Base-by-base conservation (phyloP, 2,888 invertebrate species). In the Trichogramma evanescens region DNA sequence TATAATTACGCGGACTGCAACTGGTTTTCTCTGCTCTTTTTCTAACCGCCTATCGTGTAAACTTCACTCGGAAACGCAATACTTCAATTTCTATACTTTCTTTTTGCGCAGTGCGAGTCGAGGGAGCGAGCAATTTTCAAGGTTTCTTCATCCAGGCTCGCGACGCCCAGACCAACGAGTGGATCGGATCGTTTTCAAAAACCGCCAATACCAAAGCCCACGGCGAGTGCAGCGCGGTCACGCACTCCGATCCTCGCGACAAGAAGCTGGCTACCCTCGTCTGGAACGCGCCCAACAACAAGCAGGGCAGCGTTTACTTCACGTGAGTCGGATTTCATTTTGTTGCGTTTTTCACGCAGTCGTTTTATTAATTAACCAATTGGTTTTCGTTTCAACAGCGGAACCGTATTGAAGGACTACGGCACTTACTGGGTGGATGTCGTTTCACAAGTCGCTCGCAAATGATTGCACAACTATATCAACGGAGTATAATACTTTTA, bases 61-160 rank as follows among this genome's bases (percentile, higher is more conserved):
- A 26, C 26, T 26, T 26, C 26, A 2, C 26, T 26, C 26, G 26
- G 26, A 26, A 26, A 26, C 26, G 26, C 26, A 26, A 26, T 26
- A 26, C 26, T 26, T 26, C 26, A 26, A 26, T 26, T 26, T 26
- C 26, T 26, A 26, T 53, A 4, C 41, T 48, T n/a, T 50, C 54
- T 58, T 65, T 54, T 61, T 46, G 55, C 54, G 5, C 78, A 86
- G 86, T 86, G 51, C 81, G 80, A 52, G 83, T 86, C 66, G 80
- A 80, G 56, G 75, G 75, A 55, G 74, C 76, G 6, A 83, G 82
- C 10, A 78, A 85, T 1, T 91, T 91, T 79, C 87, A 89, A 69
- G 91, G 91, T n/a, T 91, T 91, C 81, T 89, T 91, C 77, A 79
- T 91, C 51, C 91, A 91, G 79, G 91, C 89, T 1, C 84, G 91